Base-by-base conservation (phyloP, 2,797 vertebrate genomes). In the Tadarida brasiliensis region DNA sequence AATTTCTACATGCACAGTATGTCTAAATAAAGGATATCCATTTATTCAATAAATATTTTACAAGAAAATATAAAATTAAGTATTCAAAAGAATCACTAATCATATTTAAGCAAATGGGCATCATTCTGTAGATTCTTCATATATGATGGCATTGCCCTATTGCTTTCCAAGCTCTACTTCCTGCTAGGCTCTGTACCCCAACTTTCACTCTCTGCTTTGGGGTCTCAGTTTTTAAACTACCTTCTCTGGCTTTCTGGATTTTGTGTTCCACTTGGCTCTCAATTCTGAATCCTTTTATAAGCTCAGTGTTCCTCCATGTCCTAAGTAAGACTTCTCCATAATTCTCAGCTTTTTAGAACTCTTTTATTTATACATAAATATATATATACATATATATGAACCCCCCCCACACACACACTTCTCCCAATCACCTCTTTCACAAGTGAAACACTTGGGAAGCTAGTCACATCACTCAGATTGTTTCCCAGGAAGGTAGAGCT, bases 31-130 rank as follows among this genome's bases (percentile, higher is more conserved):
- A 85, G 33, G 63, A 20, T 5, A 59, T 44, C 59, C 17, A 82
- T 77, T 86, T 83, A 85, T 63, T 77, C 63, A 70, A 91, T 57
- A 92, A 59, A 57, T 54, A 70, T 54, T 94, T 82, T 67, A 80
- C 3, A 39, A 39, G 57, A 76, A 83, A 94, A 78, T n/a, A 11
- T 47, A 71, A 87, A 80, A 76, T 51, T 44, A n/a, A 61, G 84
- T 47, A 71, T 90, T 78, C 33, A 83, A 56, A 90, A 57, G 24
- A 56, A 22, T 92, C 39, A 14, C 28, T 91, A 49, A 33, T 44
- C 16, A 24, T 74, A 16, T 83, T 16, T 68, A 51, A 92, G n/a
- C 47, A 82, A 82, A 74, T 16, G 8, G 30, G 2, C 3, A 26
- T 82, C 54, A 76, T 28, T 33, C 61, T 70, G 47, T 35, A 80